Percentiles rank a stretch among this genome's conserved stretches.
These are phyloP conservation scores for Drosophila mauritiana DNA, from an alignment of 1,140 invertebrate species.

Conservation along the genomic window DNA sequence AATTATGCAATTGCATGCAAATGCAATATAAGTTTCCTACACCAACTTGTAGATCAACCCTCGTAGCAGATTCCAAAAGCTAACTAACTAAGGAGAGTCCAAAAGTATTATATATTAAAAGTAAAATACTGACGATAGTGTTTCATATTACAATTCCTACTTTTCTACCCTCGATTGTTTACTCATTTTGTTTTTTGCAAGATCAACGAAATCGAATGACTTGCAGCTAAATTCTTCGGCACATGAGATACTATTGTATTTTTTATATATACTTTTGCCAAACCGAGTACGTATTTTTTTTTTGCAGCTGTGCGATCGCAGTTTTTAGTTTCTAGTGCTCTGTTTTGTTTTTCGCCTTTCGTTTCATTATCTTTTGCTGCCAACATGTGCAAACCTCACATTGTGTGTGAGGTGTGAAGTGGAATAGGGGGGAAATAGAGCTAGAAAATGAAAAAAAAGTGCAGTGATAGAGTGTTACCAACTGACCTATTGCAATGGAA, in stretches of 20 bases:
- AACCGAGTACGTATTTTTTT: slow-evolving; percentile 16
- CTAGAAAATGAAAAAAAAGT: background rate
- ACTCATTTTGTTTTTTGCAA: slow-evolving; percentile 13
- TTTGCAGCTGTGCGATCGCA: slow-evolving; percentile 28
- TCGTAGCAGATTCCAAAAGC: background rate
- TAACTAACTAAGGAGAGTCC: too few species aligned
- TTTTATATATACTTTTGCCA: slow-evolving; percentile 20
- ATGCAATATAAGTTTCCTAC: slow-evolving; percentile 45
- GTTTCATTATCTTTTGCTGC: slow-evolving; percentile 20
- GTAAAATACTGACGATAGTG: too few species aligned
- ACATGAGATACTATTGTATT: slow-evolving; percentile 10
- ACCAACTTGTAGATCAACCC: slow-evolving; percentile 16
- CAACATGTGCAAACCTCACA: slow-evolving; percentile 12
- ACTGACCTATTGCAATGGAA: slow-evolving; percentile 32
- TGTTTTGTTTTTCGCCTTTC: slow-evolving; percentile 23
- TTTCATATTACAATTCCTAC: too few species aligned
- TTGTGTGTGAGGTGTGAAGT: slow-evolving; percentile 5
- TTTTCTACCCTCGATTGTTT: background rate
- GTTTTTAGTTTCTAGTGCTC: slow-evolving; percentile 9
- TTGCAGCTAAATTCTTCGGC: slow-evolving; percentile 22
- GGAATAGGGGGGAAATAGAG: background rate
- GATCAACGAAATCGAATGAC: slow-evolving; percentile 33
- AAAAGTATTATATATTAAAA: too few species aligned
- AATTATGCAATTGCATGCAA: slow-evolving; percentile 68
- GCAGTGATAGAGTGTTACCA: slow-evolving; percentile 14